Evolutionary conservation across 2,888 invertebrate genomes (phyloP).

Genomic region (Hirtodrosophila cameraria): DNA sequence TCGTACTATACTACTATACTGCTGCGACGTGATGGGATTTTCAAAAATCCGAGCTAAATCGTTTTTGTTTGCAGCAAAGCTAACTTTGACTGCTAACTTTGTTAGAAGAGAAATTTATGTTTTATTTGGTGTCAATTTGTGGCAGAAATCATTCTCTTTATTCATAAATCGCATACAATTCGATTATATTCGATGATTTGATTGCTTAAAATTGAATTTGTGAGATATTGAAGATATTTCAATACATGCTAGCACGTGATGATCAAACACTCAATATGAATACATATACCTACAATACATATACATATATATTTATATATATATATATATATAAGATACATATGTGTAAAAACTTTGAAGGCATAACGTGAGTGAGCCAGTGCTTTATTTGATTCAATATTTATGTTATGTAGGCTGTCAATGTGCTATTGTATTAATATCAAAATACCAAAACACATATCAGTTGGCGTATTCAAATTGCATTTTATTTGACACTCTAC

Average conservation of each 20-base stretch:
- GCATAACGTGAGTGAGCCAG: background rate
- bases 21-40: constrained; percentile 70
- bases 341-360: background rate
- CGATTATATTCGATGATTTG: constrained; percentile 66
- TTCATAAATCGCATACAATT: constrained; percentile 66
- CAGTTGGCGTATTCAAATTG: too few species aligned
- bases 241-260: constrained; percentile 53
- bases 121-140: constrained; percentile 72
- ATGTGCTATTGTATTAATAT: too few species aligned
- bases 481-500: too few species aligned
- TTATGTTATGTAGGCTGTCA: too few species aligned
- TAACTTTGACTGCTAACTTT: constrained; percentile 70
- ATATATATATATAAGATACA: background rate
- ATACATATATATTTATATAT: background rate
- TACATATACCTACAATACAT: background rate
- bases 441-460: too few species aligned
- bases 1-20: constrained; percentile 4
- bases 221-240: constrained; percentile 52
- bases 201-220: constrained; percentile 67
- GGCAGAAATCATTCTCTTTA: constrained; percentile 67
- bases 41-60: constrained; percentile 70
- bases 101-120: constrained; percentile 69
- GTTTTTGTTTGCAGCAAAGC: constrained; percentile 67
- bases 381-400: background rate
- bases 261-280: constrained; percentile 33